Percentiles rank a stretch among this genome's conserved stretches.
Evolutionary conservation across 2,797 vertebrate genomes (phyloP).

Genomic region (Enteromius trimaculatus): DNA sequence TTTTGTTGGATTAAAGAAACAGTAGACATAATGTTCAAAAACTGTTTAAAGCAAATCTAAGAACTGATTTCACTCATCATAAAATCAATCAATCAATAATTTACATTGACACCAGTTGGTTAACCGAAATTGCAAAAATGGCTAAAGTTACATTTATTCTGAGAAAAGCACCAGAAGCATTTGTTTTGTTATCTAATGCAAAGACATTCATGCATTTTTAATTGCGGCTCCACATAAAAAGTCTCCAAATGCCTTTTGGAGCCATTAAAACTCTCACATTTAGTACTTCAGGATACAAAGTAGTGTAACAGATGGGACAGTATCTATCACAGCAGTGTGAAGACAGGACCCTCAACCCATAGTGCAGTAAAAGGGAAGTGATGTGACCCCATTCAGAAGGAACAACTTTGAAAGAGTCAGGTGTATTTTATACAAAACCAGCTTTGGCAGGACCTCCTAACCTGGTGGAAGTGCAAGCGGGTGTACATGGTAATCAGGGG

Average conservation of each 20-base stretch:
- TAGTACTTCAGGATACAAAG: neutral
- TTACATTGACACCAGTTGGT: neutral
- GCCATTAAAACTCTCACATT: neutral
- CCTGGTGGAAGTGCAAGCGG: slow-evolving; percentile 4
- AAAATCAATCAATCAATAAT: neutral
- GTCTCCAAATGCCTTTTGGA: neutral
- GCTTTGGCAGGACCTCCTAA: neutral
- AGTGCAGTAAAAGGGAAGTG: neutral
- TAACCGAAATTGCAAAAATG: neutral
- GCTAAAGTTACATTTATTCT: neutral
- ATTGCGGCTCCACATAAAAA: neutral
- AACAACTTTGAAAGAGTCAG: neutral
- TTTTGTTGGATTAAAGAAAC: neutral
- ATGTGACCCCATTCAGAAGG: neutral
- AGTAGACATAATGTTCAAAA: neutral
- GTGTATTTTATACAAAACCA: slow-evolving; percentile 7
- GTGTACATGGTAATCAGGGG: slow-evolving; percentile 7
- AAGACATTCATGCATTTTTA: neutral
- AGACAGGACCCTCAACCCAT: neutral
- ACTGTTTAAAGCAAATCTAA: neutral
- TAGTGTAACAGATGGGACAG: neutral
- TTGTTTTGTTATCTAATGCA: neutral
- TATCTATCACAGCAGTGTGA: slow-evolving; percentile 6
- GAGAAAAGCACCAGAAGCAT: neutral
- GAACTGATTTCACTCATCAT: neutral